Conservation (phyloP, 2,113 vertebrate genomes). For the Gorilla gorilla region DNA sequence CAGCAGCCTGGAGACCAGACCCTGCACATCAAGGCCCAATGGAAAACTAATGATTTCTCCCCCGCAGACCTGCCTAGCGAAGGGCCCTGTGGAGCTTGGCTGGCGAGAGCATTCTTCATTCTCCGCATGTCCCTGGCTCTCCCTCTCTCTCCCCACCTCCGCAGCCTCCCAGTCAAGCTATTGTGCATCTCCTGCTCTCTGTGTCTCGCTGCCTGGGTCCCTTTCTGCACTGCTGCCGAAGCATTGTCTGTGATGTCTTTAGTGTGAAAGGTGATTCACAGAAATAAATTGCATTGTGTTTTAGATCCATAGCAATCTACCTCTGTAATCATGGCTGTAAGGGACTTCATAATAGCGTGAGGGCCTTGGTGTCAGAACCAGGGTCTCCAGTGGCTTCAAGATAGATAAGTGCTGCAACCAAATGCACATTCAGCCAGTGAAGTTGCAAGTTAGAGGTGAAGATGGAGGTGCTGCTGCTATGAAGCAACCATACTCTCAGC, state of each 20-base stretch:
- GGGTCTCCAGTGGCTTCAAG: slow-evolving; percentile 22
- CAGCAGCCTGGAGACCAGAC: neutral
- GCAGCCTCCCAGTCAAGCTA: neutral
- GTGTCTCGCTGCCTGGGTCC: neutral
- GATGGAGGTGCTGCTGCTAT: slow-evolving; percentile 31
- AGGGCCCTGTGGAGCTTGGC: neutral
- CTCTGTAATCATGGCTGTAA: slow-evolving; percentile 63
- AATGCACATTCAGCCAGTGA: slow-evolving; percentile 46
- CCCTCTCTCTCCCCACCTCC: neutral
- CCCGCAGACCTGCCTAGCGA: neutral
- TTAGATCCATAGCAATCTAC: slow-evolving; percentile 59
- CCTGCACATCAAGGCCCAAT: neutral
- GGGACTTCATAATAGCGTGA: slow-evolving; percentile 60
- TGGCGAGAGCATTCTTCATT: neutral
- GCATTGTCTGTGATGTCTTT: slow-evolving; percentile 42
- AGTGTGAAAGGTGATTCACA: slow-evolving; percentile 65
- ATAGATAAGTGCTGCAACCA: slow-evolving; percentile 47
- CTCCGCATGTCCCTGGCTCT: neutral
- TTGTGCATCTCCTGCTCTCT: neutral
- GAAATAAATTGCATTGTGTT: slow-evolving; percentile 78
- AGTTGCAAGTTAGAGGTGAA: slow-evolving; percentile 10
- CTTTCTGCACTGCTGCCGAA: neutral
- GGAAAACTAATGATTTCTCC: slow-evolving; percentile 40
- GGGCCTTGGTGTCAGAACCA: slow-evolving; percentile 68
- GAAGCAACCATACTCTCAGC: slow-evolving; percentile 45